Evolutionary conservation across 2,888 invertebrate species (phyloP).

Genomic region (Podabrus alpinus): DNA sequence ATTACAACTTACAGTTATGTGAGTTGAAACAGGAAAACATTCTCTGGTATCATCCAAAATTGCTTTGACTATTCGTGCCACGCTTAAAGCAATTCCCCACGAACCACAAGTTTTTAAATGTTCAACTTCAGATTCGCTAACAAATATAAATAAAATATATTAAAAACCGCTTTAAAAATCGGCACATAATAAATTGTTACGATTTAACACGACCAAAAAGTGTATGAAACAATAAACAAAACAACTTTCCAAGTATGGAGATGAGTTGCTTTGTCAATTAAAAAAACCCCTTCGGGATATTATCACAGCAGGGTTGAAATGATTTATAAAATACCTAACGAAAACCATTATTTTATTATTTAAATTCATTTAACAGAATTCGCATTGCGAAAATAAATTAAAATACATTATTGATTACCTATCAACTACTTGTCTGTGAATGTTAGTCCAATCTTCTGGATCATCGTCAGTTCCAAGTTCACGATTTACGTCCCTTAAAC

Average conservation of each 20-base stretch:
- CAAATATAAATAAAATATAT: constrained; percentile 8
- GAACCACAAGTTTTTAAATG: constrained; percentile 84
- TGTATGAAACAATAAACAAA: not conserved
- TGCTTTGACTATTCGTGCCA: constrained; percentile 68
- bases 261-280: constrained; percentile 27
- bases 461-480: constrained; percentile 60
- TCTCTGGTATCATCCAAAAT: constrained; percentile 73
- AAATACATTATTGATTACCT: constrained; percentile 26
- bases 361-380: not conserved
- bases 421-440: constrained; percentile 74
- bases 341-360: not conserved
- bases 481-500: constrained; percentile 61
- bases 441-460: constrained; percentile 74
- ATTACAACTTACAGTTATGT: constrained; percentile 63
- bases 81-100: constrained; percentile 83
- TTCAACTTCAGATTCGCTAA: constrained; percentile 82
- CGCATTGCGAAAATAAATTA: not conserved
- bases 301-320: constrained; percentile 29
- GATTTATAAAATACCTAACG: constrained; percentile 19
- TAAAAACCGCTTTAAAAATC: constrained; percentile 5
- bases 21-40: constrained; percentile 78
- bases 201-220: not conserved
- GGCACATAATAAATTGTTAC: constrained; percentile 7
- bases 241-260: constrained; percentile 3
- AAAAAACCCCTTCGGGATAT: constrained; percentile 32